Base-by-base conservation (phyloP, 2,797 vertebrate genomes). In the Taenioides sp. region DNA sequence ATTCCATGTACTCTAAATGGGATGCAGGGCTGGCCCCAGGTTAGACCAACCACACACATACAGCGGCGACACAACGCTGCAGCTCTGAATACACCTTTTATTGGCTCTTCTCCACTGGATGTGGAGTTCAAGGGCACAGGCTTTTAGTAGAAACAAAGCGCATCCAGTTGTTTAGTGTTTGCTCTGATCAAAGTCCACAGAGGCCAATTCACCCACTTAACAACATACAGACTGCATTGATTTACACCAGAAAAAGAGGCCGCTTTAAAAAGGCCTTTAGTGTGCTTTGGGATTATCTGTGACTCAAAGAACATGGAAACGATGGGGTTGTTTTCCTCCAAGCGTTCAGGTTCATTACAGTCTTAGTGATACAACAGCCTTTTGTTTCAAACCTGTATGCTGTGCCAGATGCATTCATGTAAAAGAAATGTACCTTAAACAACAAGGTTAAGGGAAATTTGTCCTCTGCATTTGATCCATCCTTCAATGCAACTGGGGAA, bases 1-100 rank as follows among this genome's bases (percentile, higher is more conserved):
- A 77, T 87, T 78, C 80, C 74, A 49, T 80, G 75, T 85, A 25
- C 20, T 65, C 12, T 10, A 37, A 34, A 78, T 69, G 77, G 72
- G 77, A 84, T 69, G 31, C 58, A 12, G 75, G 71, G 79, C 76
- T 76, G 55, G 71, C 71, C 18, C 16, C 69, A 58, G 0, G 23
- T 37, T 60, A 47, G 12, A 60, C 27, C 14, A 18, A 31, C 25
- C 58, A 28, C 58, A 60, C 58, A 16, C 25, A 60, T 27, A 28
- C 81, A 60, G 40, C 78, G 7, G 23, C 22, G 14, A 49, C 63
- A 49, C 77, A 67, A 73, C 47, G 52, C 23, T 31, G 5, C 17
- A 68, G 58, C 71, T 79, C 62, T 63, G 66, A 62, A 62, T 31
- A 70, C 55, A 23, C 18, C 47, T 58, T 14, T 74, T 69, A 66